A percentile compares a stretch with the other conserved stretches of the same genome.
phyloP scores from a whole-genome alignment of 2,888 invertebrate species.

The Agapostemon virescens region DNA sequence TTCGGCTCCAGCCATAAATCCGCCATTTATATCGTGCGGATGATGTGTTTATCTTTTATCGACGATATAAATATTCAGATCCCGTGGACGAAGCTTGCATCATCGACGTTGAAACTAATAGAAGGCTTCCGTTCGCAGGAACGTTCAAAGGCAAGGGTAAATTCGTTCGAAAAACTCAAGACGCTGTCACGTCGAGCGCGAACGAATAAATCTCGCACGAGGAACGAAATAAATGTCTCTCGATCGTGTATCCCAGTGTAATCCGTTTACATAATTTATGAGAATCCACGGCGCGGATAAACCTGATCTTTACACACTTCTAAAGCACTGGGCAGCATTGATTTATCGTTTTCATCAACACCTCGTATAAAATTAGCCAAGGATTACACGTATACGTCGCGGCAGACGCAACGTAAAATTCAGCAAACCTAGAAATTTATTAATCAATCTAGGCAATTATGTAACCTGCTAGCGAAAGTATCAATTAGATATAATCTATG shows the following conservation, averaged over 20 bases:
- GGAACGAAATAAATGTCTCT: slow-evolving; percentile 7
- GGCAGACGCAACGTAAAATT: neutral
- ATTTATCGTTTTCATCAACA: slow-evolving; percentile 7
- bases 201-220: neutral
- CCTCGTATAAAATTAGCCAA: neutral
- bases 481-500: neutral
- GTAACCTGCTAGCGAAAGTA: neutral
- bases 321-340: neutral
- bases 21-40: slow-evolving; percentile 65
- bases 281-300: neutral
- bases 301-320: neutral
- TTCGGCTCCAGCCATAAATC: slow-evolving; percentile 65
- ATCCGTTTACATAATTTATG: slow-evolving; percentile 12
- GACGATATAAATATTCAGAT: slow-evolving; percentile 67
- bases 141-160: neutral
- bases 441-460: neutral
- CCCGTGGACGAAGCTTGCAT: slow-evolving; percentile 59
- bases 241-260: neutral
- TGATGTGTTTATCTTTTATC: slow-evolving; percentile 73
- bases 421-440: neutral
- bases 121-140: slow-evolving; percentile 22
- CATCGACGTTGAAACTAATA: slow-evolving; percentile 43
- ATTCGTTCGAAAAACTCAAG: slow-evolving; percentile 4
- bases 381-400: neutral
- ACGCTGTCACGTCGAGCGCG: neutral